Percentiles rank a stretch among this genome's conserved stretches.
These are phyloP conservation scores for Drosophila malerkotliana DNA, from an alignment of 1,140 invertebrate genomes.

Conservation along the genomic window DNA sequence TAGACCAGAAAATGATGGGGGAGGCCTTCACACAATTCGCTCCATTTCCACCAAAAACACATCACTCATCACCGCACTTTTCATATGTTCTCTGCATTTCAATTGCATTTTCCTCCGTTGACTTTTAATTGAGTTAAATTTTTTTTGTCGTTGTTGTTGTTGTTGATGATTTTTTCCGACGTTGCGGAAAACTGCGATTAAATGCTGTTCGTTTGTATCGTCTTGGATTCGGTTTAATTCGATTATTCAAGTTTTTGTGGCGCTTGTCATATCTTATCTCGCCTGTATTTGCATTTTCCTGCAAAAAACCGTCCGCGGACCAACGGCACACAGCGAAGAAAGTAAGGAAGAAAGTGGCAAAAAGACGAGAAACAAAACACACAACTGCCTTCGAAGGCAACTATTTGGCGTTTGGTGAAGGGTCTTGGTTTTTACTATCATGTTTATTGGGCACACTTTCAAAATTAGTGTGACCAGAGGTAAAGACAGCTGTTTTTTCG, in stretches of 20 bases:
- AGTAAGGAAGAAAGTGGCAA: background rate
- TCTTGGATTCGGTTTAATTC: background rate
- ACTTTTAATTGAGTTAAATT: conserved; percentile 55
- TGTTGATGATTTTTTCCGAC: conserved; percentile 4
- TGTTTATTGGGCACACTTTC: no score
- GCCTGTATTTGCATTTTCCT: conserved; percentile 24
- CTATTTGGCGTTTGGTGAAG: no score
- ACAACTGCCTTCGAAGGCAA: background rate
- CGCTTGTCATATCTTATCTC: conserved; percentile 17
- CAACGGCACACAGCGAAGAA: conserved; percentile 31
- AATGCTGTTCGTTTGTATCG: conserved; percentile 14
- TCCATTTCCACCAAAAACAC: conserved; percentile 60
- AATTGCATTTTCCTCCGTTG: conserved; percentile 21
- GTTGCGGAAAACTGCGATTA: conserved; percentile 14
- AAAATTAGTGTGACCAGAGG: no score
- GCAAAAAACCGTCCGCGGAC: conserved; percentile 38
- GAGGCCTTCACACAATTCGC: conserved; percentile 43
- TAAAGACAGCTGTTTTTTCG: no score
- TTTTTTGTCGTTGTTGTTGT: conserved; percentile 8
- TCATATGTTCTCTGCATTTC: conserved; percentile 33
- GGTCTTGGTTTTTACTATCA: no score
- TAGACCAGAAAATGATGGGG: conserved; percentile 34
- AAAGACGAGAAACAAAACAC: conserved; percentile 11
- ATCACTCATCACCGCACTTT: conserved; percentile 25
- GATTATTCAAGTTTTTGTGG: background rate